Conservation (phyloP, 2,797 vertebrate species). For the Sciurus vulgaris region DNA sequence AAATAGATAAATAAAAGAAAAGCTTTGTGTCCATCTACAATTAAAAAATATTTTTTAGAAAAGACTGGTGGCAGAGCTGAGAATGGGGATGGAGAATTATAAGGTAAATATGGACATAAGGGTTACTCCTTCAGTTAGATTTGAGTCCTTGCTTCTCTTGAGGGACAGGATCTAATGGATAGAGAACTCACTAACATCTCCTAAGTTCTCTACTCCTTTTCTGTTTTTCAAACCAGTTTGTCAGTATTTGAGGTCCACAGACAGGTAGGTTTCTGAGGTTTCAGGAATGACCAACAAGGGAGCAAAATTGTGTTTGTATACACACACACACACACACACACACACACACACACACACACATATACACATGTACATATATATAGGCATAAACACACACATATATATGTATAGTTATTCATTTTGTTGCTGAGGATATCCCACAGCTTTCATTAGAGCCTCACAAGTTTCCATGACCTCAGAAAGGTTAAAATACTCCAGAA, state of each 20-base stretch:
- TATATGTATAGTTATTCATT: neutral
- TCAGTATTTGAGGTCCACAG: neutral
- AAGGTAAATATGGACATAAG: neutral
- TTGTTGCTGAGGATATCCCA: neutral
- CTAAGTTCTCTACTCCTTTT: neutral
- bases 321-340: too few species aligned
- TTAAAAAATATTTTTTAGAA: too few species aligned
- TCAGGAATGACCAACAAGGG: neutral
- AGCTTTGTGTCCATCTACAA: too few species aligned
- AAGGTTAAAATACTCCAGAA: neutral
- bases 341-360: too few species aligned
- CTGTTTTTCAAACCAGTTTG: neutral
- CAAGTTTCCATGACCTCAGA: neutral
- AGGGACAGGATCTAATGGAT: neutral
- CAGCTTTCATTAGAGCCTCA: neutral
- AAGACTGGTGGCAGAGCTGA: neutral
- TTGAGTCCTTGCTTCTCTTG: slow-evolving; percentile 39
- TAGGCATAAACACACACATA: too few species aligned
- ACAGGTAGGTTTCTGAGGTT: neutral
- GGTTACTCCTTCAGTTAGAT: neutral
- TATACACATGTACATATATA: too few species aligned
- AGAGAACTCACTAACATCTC: neutral
- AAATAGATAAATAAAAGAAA: too few species aligned
- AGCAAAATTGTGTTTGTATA: neutral
- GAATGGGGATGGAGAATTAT: neutral